Conservation (phyloP, 1,140 invertebrate genomes). For the Teleopsis dalmanni region DNA sequence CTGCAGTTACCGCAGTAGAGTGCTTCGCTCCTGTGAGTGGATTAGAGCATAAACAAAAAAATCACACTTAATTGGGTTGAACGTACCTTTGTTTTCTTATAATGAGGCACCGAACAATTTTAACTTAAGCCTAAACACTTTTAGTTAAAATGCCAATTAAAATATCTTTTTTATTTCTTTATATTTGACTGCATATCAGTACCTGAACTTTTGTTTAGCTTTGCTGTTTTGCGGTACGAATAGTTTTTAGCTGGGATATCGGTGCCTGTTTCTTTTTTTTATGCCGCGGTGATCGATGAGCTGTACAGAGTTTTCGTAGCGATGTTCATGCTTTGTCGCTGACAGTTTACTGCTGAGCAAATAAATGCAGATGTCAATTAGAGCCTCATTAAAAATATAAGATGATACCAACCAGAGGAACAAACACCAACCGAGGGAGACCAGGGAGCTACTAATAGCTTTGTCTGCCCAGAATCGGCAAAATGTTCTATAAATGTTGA, state of each 20-base stretch:
- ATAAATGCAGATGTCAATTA: slow-evolving; percentile 46
- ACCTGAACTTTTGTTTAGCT: not conserved
- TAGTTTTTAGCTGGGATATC: not conserved
- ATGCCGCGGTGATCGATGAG: slow-evolving; percentile 29
- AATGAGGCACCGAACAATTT: slow-evolving; percentile 30
- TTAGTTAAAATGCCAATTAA: slow-evolving; percentile 46
- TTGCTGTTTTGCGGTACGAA: not conserved
- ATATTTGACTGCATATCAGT: not conserved
- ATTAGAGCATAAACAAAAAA: slow-evolving; percentile 13
- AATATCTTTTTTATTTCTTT: slow-evolving; percentile 27
- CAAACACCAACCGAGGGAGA: too few relatives aligned
- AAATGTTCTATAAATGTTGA: too few relatives aligned
- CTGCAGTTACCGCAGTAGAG: too few relatives aligned
- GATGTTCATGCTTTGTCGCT: not conserved
- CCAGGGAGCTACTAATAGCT: too few relatives aligned
- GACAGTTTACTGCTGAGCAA: slow-evolving; percentile 16
- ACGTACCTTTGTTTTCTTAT: slow-evolving; percentile 12
- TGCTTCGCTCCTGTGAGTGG: too few relatives aligned
- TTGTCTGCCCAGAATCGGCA: too few relatives aligned
- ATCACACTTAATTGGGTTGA: slow-evolving; percentile 15
- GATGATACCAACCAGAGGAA: too few relatives aligned
- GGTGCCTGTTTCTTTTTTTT: not conserved
- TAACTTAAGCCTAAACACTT: slow-evolving; percentile 45
- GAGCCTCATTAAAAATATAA: slow-evolving; percentile 44
- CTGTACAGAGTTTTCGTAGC: not conserved